These are phyloP conservation scores for Tuta absoluta DNA, from an alignment of 2,888 invertebrate genomes.

Conservation along the genomic window DNA sequence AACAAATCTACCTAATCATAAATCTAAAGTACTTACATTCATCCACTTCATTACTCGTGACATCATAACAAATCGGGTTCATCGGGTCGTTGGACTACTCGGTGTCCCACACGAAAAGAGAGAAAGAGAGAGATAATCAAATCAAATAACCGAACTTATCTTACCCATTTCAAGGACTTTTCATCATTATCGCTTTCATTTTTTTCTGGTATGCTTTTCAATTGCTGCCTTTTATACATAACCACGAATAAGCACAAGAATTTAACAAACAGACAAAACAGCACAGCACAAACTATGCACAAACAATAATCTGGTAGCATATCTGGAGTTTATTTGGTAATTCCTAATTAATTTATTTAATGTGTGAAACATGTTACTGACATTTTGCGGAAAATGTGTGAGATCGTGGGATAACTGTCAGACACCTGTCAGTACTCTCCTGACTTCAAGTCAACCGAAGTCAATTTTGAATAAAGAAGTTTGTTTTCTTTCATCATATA, in stretches of 20 bases:
- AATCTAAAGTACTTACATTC: too few relatives aligned
- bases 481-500: background rate
- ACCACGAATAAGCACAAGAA: conserved; percentile 48
- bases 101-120: too few relatives aligned
- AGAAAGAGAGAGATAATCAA: too few relatives aligned
- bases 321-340: background rate
- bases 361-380: conserved; percentile 3
- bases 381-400: background rate
- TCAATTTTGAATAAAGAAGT: conserved; percentile 12
- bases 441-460: too few relatives aligned
- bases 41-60: too few relatives aligned
- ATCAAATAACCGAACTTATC: too few relatives aligned
- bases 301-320: conserved; percentile 15
- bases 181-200: conserved; percentile 55
- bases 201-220: conserved; percentile 63
- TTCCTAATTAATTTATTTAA: background rate
- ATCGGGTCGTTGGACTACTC: too few relatives aligned
- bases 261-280: conserved; percentile 58
- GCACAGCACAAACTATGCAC: conserved; percentile 43
- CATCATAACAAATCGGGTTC: too few relatives aligned
- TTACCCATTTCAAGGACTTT: conserved; percentile 60
- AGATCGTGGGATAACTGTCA: background rate
- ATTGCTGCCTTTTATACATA: conserved; percentile 40
- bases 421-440: background rate
- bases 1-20: too few relatives aligned